Conservation (phyloP, 2,888 invertebrate genomes). For the Dynastes maya region DNA sequence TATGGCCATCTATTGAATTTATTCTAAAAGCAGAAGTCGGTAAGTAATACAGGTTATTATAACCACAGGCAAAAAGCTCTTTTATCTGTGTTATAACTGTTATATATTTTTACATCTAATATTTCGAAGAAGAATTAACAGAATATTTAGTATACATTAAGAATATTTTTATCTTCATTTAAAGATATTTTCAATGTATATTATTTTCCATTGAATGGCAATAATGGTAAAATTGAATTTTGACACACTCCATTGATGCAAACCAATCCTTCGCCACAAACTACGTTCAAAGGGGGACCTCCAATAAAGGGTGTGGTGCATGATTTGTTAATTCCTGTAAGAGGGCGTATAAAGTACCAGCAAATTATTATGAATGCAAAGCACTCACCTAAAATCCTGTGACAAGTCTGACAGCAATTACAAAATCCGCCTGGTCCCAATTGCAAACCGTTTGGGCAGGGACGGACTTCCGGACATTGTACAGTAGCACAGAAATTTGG, state of each 20-base stretch:
- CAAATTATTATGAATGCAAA: neutral
- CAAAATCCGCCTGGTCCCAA: conserved; percentile 1
- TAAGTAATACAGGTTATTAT: no score
- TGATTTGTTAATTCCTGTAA: neutral
- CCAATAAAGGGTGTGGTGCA: neutral
- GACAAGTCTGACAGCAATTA: conserved; percentile 15
- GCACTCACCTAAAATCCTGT: conserved; percentile 9
- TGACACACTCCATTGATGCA: neutral
- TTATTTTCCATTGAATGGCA: no score
- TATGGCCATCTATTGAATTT: no score
- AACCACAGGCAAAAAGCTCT: no score
- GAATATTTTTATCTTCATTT: no score
- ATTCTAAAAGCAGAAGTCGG: no score
- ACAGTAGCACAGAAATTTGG: conserved; percentile 8
- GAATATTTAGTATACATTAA: no score
- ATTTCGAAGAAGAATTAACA: no score
- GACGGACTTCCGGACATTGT: neutral
- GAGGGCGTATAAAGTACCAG: neutral
- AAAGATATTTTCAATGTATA: no score
- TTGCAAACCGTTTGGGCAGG: neutral
- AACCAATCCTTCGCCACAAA: neutral
- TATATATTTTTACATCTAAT: no score
- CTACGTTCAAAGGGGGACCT: neutral
- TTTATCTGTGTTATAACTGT: no score
- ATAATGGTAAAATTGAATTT: neutral